Conservation (phyloP, 2,797 vertebrate genomes). For the Anguilla obscura region DNA sequence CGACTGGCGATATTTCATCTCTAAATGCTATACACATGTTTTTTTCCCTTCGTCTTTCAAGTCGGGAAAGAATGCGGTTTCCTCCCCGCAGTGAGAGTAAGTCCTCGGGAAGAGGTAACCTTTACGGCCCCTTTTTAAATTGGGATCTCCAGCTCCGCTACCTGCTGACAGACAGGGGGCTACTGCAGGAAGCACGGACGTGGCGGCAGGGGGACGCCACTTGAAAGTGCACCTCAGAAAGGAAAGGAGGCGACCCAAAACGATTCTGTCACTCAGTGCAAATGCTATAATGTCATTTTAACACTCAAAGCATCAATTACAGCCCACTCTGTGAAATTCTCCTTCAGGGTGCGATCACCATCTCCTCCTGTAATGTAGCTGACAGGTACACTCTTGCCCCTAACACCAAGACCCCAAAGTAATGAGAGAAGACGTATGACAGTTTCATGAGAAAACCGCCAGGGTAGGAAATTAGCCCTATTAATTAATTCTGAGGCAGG, state of each 20-base stretch:
- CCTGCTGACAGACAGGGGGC: constrained; percentile 1
- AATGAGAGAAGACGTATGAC: background rate
- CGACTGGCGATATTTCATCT: background rate
- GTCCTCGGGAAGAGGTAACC: background rate
- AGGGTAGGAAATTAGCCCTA: background rate
- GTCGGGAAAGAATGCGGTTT: background rate
- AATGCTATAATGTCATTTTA: constrained; percentile 31
- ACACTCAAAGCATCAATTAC: constrained; percentile 29
- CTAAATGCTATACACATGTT: background rate
- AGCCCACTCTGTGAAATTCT: background rate
- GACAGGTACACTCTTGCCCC: constrained; percentile 4
- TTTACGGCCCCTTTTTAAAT: constrained; percentile 21
- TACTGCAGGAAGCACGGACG: background rate
- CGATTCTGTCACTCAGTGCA: constrained; percentile 31
- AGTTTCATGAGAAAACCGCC: constrained; percentile 7
- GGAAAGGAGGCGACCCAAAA: constrained; percentile 23
- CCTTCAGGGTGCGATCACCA: constrained; percentile 7
- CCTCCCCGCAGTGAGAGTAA: background rate
- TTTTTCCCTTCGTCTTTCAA: background rate
- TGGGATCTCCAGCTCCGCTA: constrained; percentile 7
- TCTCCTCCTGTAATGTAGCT: background rate
- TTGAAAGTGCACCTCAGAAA: background rate
- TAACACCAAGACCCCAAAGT: background rate
- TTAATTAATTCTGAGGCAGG: background rate
- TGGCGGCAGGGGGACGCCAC: constrained; percentile 1